Base-by-base conservation (phyloP, 1,140 invertebrate species). In the Xylocopa sonorina region DNA sequence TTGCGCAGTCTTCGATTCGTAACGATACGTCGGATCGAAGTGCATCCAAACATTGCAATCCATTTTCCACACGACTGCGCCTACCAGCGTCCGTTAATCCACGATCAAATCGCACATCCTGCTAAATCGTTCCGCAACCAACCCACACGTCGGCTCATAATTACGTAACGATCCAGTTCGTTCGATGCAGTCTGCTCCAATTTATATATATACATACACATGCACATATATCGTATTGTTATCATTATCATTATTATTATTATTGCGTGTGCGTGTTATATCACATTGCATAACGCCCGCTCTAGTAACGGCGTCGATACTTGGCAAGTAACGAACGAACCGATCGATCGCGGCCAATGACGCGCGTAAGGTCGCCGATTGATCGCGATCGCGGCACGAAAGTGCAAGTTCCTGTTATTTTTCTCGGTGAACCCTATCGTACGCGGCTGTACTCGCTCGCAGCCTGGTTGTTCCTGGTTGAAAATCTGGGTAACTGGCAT, bases 401-500 rank as follows among this genome's bases (percentile, higher is more conserved):
- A 84, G 82, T 84, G 43, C 71, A 71, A 62, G 58, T 74, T 68
- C 34, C 55, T 27, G 58, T 41, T 83, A 76, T 71, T 71, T 69
- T 80, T 50, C 29, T 80, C 48, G 77, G 43, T 46, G 38, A 66
- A 72, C 66, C 51, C n/a, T 48, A 51, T 27, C 43, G 27, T 14
- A 16, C 60, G 48, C 27, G 64, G 5, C 58, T 24, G 32, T 58
- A 75, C 77, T 80, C n/a, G 72, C 66, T 76, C 27, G 24, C 21
- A 32, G 29, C 66, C 53, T n/a, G 51, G 60, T 85, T 72, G 75
- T 86, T 86, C 83, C 83, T 86, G 83, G 58, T 85, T 81, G 79
- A 86, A 86, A 86, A 86, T 85, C 57, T 79, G 55, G 83, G 84
- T 86, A 86, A 86, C 38, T 82, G 64, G 84, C 43, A 75, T 86